Evolutionary conservation across 2,797 vertebrate genomes (phyloP), one percentile per base, ranked within the genome.

Genomic region (Hypotaenidia philippensis): DNA sequence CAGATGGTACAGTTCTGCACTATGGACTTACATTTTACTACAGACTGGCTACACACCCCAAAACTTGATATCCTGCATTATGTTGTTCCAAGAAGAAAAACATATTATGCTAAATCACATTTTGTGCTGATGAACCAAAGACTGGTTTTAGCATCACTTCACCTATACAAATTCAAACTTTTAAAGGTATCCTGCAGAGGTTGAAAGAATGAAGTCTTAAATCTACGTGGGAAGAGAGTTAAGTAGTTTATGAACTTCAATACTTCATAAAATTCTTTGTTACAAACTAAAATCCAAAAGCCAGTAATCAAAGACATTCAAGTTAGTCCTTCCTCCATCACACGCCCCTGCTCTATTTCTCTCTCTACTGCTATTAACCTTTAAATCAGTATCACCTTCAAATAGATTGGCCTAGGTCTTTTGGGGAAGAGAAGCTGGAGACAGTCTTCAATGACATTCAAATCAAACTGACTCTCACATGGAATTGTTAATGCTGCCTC

Each of bases 251-350:
- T 32, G 15, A 90, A 78, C 83, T 50, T 36, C 22, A 86, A 12
- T 29, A 81, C 15, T 78, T 76, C 45, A 59, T 59, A 76, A 69
- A 78, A 81, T 45, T 57, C 9, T 68, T 68, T 56, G 6, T 52
- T 41, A 60, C 23, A 83, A 92, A 72, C 76, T 72, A 82, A 92
- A 34, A 9, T 79, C 63, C 74, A 40, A 81, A 86, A 88, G 20
- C 10, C 22, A 81, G 12, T 26, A 91, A 3, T 81, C 29, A 79
- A 87, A 87, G 41, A 63, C 16, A 22, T 52, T 20, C 4, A 5
- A 40, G 29, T 53, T 69, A 83, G 65, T 15, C 16, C 11, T 57
- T 47, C 11, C 25, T 11, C 38, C 13, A 45, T 7, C 10, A 34
- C 13, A 76, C 3, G 17, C 8, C 9, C 9, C 25, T 1, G 0